phyloP scores from a whole-genome alignment of 2,797 vertebrate species.

The Enteromius viviparus region DNA sequence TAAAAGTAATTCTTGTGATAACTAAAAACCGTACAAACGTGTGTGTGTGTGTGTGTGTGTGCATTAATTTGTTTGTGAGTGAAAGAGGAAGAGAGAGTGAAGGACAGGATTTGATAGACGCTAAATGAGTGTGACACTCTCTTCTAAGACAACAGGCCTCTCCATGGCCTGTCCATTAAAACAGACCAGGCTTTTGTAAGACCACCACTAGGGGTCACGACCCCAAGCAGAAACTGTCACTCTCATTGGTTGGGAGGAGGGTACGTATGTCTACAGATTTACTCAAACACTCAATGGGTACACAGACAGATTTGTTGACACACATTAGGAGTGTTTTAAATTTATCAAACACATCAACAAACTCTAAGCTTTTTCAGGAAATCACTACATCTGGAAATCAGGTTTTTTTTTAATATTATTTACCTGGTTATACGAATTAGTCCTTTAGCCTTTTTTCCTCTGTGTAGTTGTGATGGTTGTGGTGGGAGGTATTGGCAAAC shows the following conservation, averaged over 20 bases:
- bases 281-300: conserved; percentile 3
- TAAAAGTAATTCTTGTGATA: conserved; percentile 5
- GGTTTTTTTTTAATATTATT: background rate
- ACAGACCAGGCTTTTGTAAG: conserved; percentile 52
- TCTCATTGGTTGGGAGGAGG: conserved; percentile 46
- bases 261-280: conserved; percentile 41
- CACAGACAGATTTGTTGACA: conserved; percentile 24
- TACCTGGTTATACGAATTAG: conserved; percentile 28
- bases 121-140: conserved; percentile 52
- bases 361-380: background rate
- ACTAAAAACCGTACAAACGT: background rate
- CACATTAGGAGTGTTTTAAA: background rate
- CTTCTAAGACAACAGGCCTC: conserved; percentile 51
- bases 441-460: conserved; percentile 57
- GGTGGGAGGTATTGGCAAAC: conserved; percentile 68
- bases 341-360: conserved; percentile 6
- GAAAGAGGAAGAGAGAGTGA: conserved; percentile 27
- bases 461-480: conserved; percentile 65
- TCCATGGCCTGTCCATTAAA: conserved; percentile 54
- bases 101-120: conserved; percentile 49
- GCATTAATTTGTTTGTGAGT: conserved; percentile 48
- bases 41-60: background rate
- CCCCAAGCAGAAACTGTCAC: conserved; percentile 60
- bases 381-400: background rate
- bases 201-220: conserved; percentile 59